Base-by-base conservation (phyloP, 1,140 invertebrate genomes). In the Aphaenogaster ashmeadi region DNA sequence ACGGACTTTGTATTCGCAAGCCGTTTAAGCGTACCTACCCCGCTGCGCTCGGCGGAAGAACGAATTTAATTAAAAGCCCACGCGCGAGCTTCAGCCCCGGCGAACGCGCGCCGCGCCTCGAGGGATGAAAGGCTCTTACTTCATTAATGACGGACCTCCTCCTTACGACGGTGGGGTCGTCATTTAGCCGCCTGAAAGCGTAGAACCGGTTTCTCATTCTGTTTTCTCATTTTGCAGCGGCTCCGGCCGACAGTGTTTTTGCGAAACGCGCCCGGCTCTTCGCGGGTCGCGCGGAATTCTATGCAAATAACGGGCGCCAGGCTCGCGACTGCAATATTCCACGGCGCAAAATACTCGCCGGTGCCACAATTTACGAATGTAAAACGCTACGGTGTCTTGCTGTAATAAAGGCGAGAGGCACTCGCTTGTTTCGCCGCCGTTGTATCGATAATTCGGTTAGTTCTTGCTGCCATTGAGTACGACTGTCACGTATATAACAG, bases 31-130 rank as follows among this genome's bases (percentile, higher is more conserved):
- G 33, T 18, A 36, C 54, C 27, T 27, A 27, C 27, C 27, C 27
- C 80, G 54, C 18, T 56, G 50, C 54, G 27, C 41, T 21, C 41
- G 67, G 27, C 64, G 21, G 6, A 83, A 54, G 41, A 84, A 84
- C 69, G 69, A 84, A 84, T 84, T 84, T 84, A 84, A 84, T 84
- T 84, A 84, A 84, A 84, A 84, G 41, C n/a, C 69, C 44, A 54
- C 60, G 78, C 60, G 77, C 78, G n/a, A 8, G 11, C 78, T 80
- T 67, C 36, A 80, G 47, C n/a, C 80, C 3, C 38, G 41, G 27
- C 13, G 54, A 21, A 47, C n/a, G 80, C 67, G 38, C 50, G 75
- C 47, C 50, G 75, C 47, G 15, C 13, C 54, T 33, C 54, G 38
- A 21, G 33, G 50, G 62, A 60, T 81, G 62, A 81, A 86, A 86